Conservation (phyloP, 2,888 invertebrate genomes). For the Hyles lineata region DNA sequence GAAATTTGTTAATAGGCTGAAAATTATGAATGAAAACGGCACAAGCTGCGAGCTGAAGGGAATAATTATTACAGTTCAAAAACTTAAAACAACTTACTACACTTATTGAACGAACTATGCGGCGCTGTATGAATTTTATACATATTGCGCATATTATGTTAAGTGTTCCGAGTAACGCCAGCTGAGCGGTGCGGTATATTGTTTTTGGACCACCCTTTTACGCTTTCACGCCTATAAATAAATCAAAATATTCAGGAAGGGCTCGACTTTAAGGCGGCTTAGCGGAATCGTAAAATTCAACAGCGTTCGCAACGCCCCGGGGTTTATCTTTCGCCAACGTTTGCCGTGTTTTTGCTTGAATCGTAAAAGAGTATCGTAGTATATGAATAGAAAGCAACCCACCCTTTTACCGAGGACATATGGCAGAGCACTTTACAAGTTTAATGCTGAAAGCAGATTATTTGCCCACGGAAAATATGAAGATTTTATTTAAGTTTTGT, state of each 20-base stretch:
- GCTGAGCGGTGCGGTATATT: slow-evolving; percentile 75
- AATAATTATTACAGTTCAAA: neutral
- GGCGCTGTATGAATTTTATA: slow-evolving; percentile 50
- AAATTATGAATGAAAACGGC: slow-evolving; percentile 52
- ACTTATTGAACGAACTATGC: slow-evolving; percentile 46
- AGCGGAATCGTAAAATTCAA: slow-evolving; percentile 85
- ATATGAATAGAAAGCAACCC: slow-evolving; percentile 79
- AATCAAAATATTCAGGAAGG: slow-evolving; percentile 85
- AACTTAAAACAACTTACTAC: neutral
- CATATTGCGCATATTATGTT: slow-evolving; percentile 66
- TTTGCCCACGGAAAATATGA: slow-evolving; percentile 61
- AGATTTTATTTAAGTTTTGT: slow-evolving; percentile 33
- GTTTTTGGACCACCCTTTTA: slow-evolving; percentile 82
- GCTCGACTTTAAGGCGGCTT: slow-evolving; percentile 84
- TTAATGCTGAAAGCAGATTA: slow-evolving; percentile 75
- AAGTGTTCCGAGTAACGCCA: slow-evolving; percentile 63
- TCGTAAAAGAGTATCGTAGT: slow-evolving; percentile 81
- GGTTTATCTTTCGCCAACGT: slow-evolving; percentile 79
- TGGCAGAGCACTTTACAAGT: slow-evolving; percentile 72
- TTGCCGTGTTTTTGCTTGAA: slow-evolving; percentile 79
- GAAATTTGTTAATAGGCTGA: slow-evolving; percentile 55
- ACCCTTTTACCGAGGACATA: slow-evolving; percentile 76
- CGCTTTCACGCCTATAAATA: slow-evolving; percentile 83
- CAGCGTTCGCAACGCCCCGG: slow-evolving; percentile 76
- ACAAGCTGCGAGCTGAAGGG: neutral